phyloP scores from a whole-genome alignment of 2,797 vertebrate genomes.

The Xiphophorus birchmanni region DNA sequence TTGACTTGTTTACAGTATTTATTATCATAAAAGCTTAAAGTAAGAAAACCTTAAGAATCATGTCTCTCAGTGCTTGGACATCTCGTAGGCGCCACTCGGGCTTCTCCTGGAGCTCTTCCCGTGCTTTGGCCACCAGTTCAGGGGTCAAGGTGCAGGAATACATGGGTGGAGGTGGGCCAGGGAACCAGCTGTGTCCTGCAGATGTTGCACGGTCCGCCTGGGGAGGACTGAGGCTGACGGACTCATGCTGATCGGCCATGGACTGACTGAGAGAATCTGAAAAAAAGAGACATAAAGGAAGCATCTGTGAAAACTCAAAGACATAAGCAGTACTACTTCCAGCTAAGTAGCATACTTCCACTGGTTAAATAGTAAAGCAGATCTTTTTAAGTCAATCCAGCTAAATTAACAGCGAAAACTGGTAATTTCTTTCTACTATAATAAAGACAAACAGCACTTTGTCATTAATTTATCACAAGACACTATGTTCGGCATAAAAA shows the following conservation, averaged over 20 bases:
- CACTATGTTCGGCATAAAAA: background rate
- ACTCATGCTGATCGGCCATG: slow-evolving; percentile 92
- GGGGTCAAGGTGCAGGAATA: slow-evolving; percentile 91
- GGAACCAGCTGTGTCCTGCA: slow-evolving; percentile 76
- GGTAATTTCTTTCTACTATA: background rate
- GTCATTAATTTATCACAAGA: background rate
- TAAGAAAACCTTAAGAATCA: slow-evolving; percentile 85
- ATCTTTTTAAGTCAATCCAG: background rate
- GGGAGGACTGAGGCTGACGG: slow-evolving; percentile 82
- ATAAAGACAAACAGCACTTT: background rate
- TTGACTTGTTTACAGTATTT: background rate
- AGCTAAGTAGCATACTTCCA: background rate
- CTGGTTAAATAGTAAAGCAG: background rate
- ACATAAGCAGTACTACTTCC: background rate
- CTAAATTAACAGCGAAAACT: background rate
- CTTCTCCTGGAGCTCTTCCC: slow-evolving; percentile 97
- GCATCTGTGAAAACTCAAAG: background rate
- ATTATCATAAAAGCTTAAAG: background rate
- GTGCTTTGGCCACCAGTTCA: slow-evolving; percentile 92
- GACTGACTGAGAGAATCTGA: slow-evolving; percentile 64
- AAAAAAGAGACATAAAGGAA: slow-evolving; percentile 5
- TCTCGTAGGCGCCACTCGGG: slow-evolving; percentile 97
- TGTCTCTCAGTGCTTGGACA: slow-evolving; percentile 94
- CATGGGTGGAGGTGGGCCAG: slow-evolving; percentile 78
- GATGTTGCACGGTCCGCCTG: slow-evolving; percentile 53